Conservation (phyloP, 2,113 vertebrate genomes). For the Bubo bubo region DNA sequence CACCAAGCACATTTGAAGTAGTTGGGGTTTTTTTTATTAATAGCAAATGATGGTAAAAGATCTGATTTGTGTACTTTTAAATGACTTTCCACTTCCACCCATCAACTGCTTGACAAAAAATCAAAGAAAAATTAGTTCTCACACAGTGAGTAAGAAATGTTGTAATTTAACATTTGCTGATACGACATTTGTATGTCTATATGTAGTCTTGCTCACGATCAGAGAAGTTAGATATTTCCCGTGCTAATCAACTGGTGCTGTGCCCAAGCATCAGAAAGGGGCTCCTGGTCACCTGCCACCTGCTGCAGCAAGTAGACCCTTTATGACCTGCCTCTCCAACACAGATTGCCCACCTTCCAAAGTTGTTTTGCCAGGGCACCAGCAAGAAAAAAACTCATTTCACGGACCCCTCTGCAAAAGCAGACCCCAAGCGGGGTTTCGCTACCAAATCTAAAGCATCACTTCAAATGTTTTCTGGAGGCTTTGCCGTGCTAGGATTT, state of each 20-base stretch:
- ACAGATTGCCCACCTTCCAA: accelerated
- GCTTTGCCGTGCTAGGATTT: neutral
- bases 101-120: neutral
- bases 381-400: neutral
- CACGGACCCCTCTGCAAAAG: neutral
- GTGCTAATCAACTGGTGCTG: neutral
- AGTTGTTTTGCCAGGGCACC: neutral
- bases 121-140: neutral
- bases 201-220: accelerated
- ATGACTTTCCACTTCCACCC: neutral
- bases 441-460: neutral
- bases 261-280: neutral
- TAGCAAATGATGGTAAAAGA: neutral
- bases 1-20: neutral
- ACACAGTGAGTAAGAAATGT: neutral
- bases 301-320: neutral
- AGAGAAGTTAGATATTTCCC: neutral
- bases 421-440: neutral
- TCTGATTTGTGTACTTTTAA: neutral
- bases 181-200: accelerated
- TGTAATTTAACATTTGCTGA: neutral
- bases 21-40: neutral
- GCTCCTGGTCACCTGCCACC: neutral
- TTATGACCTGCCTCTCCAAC: neutral
- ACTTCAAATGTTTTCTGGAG: neutral